Conservation (phyloP, 2,888 invertebrate genomes). For the Sipunculus nudus region DNA sequence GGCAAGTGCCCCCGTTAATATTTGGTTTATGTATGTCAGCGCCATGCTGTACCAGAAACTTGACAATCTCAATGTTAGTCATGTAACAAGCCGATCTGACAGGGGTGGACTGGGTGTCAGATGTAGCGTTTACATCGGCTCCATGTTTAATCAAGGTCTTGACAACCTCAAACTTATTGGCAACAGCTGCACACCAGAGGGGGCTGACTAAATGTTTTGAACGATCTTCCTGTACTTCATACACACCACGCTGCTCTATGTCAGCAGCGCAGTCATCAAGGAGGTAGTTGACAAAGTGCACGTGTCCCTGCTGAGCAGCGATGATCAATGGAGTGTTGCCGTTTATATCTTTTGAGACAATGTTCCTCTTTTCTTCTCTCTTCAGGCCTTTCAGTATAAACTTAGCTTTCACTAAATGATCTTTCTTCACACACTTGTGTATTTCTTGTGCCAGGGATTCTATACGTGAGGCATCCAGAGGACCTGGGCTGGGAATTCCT, state of each 20-base stretch:
- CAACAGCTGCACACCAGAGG: constrained; percentile 91
- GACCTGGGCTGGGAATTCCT: constrained; percentile 4
- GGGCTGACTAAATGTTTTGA: constrained; percentile 85
- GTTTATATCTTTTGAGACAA: constrained; percentile 27
- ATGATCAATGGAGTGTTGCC: constrained; percentile 52
- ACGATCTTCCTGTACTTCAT: constrained; percentile 81
- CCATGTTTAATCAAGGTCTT: constrained; percentile 81
- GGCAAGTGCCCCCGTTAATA: constrained; percentile 90
- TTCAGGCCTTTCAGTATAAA: constrained; percentile 22
- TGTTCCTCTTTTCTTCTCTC: constrained; percentile 15
- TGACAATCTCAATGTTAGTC: constrained; percentile 66
- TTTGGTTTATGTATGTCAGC: constrained; percentile 79
- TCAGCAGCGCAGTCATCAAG: constrained; percentile 83
- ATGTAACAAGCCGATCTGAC: constrained; percentile 92
- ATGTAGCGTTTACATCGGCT: constrained; percentile 86
- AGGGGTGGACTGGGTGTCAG: constrained; percentile 84
- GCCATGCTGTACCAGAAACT: constrained; percentile 53
- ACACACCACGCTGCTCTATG: constrained; percentile 80
- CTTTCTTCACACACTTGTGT: constrained; percentile 24
- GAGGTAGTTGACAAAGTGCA: constrained; percentile 80
- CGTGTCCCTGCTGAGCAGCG: constrained; percentile 48
- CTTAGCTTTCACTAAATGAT: constrained; percentile 32
- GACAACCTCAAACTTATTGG: constrained; percentile 81
- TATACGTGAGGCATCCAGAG: constrained; percentile 14
- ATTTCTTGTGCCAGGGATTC: constrained; percentile 11